These are phyloP conservation scores for Gari tellinella DNA, from an alignment of 2,888 invertebrate genomes.

Conservation along the genomic window DNA sequence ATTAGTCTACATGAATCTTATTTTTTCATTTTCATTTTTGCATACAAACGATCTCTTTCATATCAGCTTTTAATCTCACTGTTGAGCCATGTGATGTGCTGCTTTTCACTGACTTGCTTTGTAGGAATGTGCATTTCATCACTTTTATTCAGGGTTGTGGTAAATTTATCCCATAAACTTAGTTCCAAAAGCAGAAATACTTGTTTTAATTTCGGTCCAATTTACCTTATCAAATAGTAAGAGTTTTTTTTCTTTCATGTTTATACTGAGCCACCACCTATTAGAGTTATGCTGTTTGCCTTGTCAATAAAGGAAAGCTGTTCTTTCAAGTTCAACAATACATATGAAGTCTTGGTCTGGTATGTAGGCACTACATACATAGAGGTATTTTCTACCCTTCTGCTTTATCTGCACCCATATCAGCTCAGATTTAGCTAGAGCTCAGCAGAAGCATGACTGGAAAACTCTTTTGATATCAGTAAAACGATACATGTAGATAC, in stretches of 20 bases:
- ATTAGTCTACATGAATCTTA: no score
- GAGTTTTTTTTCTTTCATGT: not conserved
- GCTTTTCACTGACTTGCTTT: no score
- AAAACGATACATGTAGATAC: conserved; percentile 33
- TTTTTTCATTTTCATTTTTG: no score
- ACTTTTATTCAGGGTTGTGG: no score
- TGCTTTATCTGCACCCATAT: conserved; percentile 31
- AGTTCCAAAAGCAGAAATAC: no score
- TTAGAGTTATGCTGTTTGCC: not conserved
- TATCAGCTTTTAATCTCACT: no score
- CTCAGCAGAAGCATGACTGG: conserved; percentile 1
- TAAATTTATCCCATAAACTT: no score
- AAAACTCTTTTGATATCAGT: conserved; percentile 21
- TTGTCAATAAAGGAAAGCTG: not conserved
- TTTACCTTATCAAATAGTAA: no score
- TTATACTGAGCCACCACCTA: conserved; percentile 21
- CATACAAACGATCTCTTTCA: no score
- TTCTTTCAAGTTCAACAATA: conserved; percentile 8
- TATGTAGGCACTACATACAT: conserved; percentile 16
- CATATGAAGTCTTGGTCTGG: conserved; percentile 5
- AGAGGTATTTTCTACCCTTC: conserved; percentile 21
- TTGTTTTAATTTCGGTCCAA: no score
- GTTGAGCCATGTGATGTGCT: no score
- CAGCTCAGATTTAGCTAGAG: conserved; percentile 30
- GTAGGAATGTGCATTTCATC: no score